Conservation (phyloP, 2,797 vertebrate genomes). For the Pipistrellus nathusii region DNA sequence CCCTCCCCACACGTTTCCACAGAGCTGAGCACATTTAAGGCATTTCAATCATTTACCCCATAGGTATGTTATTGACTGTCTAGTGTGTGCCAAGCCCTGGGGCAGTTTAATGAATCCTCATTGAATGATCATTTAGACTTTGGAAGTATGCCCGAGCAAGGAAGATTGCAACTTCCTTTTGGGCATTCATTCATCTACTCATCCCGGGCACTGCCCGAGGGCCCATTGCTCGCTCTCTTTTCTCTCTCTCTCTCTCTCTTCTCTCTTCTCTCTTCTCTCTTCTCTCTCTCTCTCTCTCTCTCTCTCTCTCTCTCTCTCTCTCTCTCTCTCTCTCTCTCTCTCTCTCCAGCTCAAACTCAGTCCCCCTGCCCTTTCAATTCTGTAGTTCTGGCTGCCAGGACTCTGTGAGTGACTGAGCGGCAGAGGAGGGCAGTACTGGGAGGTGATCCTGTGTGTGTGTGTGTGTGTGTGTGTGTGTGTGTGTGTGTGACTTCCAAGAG, state of each 20-base stretch:
- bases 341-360: neutral
- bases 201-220: rapidly evolving
- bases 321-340: neutral
- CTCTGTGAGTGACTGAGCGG: neutral
- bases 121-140: neutral
- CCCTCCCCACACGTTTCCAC: neutral
- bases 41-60: neutral
- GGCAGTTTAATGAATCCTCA: neutral
- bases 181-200: neutral
- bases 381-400: neutral
- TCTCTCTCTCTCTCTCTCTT: too few relatives aligned
- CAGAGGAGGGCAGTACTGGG: neutral
- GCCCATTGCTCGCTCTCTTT: neutral
- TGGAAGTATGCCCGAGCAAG: neutral
- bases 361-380: neutral
- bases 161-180: neutral
- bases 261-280: neutral
- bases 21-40: neutral
- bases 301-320: too few relatives aligned
- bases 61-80: rapidly evolving
- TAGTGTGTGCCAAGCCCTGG: rapidly evolving
- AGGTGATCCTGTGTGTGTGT: neutral
- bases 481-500: neutral
- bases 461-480: neutral
- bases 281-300: neutral